phyloP scores from a whole-genome alignment of 1,140 invertebrate genomes.

The Drosophila rufa region DNA sequence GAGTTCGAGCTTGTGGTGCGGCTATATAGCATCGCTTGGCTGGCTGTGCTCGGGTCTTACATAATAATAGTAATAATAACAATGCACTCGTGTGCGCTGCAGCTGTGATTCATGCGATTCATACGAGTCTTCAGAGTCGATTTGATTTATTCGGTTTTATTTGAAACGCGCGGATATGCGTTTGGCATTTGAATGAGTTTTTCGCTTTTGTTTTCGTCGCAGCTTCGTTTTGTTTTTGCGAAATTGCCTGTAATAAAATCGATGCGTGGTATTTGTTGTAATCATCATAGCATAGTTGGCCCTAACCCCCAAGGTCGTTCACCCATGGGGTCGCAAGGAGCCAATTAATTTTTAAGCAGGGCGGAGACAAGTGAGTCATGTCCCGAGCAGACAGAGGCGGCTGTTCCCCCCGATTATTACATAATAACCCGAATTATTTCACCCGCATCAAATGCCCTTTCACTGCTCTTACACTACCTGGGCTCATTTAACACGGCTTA shows the following conservation, averaged over 20 bases:
- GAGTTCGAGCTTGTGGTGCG: constrained; percentile 18
- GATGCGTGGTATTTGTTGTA: constrained; percentile 52
- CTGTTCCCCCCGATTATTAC: constrained; percentile 23
- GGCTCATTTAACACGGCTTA: constrained; percentile 52
- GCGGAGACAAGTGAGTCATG: constrained; percentile 27
- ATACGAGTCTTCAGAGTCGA: constrained; percentile 7
- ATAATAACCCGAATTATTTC: constrained; percentile 51
- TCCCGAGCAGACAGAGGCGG: constrained; percentile 17
- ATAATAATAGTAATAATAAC: constrained; percentile 45
- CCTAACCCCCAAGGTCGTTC: constrained; percentile 72
- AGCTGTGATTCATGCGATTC: constrained; percentile 35
- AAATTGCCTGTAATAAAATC: constrained; percentile 61
- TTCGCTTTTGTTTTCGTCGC: constrained; percentile 56
- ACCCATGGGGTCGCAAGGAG: constrained; percentile 45
- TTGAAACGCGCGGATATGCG: constrained; percentile 18
- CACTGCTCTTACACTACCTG: constrained; percentile 32
- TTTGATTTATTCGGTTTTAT: constrained; percentile 49
- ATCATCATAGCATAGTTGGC: constrained; percentile 65
- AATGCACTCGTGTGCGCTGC: constrained; percentile 54
- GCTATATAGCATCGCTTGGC: constrained; percentile 16
- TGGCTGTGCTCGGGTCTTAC: constrained; percentile 58
- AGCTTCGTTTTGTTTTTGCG: constrained; percentile 62
- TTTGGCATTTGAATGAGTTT: constrained; percentile 30
- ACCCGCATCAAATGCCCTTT: constrained; percentile 56
- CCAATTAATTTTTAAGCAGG: constrained; percentile 2